phyloP scores from a whole-genome alignment of 2,888 invertebrate genomes.

The Saturnia japonica region DNA sequence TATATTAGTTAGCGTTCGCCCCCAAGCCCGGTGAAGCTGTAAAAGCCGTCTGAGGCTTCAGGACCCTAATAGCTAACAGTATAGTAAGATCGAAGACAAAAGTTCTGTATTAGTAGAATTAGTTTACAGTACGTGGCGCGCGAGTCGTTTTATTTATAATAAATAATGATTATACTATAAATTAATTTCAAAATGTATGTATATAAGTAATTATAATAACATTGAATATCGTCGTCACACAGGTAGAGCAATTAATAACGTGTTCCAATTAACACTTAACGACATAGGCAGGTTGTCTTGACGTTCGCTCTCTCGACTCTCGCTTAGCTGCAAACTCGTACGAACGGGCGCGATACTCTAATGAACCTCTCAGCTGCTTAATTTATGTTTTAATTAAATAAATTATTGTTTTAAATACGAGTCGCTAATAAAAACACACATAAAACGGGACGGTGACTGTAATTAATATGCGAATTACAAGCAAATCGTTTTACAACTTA shows the following conservation, averaged over 20 bases:
- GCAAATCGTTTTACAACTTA: not conserved
- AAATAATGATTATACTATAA: not conserved
- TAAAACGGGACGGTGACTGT: not conserved
- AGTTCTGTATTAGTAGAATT: too few relatives aligned
- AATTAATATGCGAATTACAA: not conserved
- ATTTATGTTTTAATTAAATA: slow-evolving; percentile 38
- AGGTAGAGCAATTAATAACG: slow-evolving; percentile 14
- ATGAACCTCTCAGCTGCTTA: slow-evolving; percentile 35
- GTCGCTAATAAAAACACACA: slow-evolving; percentile 12
- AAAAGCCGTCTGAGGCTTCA: too few relatives aligned
- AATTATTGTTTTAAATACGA: slow-evolving; percentile 30
- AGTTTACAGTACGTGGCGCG: too few relatives aligned
- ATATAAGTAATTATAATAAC: not conserved
- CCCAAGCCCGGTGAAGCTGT: too few relatives aligned
- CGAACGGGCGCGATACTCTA: slow-evolving; percentile 27
- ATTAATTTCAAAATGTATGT: not conserved
- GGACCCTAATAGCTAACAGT: too few relatives aligned
- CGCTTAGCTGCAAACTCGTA: slow-evolving; percentile 36
- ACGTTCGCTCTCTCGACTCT: slow-evolving; percentile 26
- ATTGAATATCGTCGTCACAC: not conserved
- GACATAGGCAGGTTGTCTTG: slow-evolving; percentile 11
- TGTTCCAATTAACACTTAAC: slow-evolving; percentile 21
- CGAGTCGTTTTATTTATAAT: too few relatives aligned
- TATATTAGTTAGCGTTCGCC: too few relatives aligned
- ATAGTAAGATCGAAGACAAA: too few relatives aligned